Conservation (phyloP, 2,797 vertebrate species). For the Peromyscus melanophrys region DNA sequence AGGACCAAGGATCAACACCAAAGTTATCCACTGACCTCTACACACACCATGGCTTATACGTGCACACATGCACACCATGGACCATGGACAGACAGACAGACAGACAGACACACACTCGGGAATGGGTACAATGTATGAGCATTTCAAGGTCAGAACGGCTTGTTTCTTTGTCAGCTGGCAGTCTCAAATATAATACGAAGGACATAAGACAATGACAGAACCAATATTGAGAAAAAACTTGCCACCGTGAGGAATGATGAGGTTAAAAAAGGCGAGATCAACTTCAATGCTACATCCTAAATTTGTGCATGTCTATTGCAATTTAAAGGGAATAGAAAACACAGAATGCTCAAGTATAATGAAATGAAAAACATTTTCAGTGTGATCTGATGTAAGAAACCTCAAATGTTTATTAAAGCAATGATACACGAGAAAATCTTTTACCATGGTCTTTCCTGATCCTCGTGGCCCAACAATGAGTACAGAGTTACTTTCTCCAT, state of each 20-base stretch:
- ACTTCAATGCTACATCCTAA: background rate
- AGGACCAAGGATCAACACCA: background rate
- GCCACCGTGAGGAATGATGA: background rate
- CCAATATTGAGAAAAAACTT: background rate
- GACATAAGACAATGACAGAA: conserved; percentile 27
- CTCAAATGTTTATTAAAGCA: conserved; percentile 14
- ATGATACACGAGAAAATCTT: conserved; percentile 61
- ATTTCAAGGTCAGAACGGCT: background rate
- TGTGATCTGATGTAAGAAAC: conserved; percentile 36
- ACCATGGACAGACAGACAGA: background rate
- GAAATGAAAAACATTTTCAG: conserved; percentile 43
- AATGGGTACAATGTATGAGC: background rate
- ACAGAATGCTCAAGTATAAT: conserved; percentile 38
- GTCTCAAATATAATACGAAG: background rate
- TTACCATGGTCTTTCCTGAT: conserved; percentile 95
- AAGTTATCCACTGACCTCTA: background rate
- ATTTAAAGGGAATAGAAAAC: conserved; percentile 27
- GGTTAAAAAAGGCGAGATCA: background rate
- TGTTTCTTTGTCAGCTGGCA: conserved; percentile 2
- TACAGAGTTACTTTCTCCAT: conserved; percentile 98
- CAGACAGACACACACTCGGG: background rate
- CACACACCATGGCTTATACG: background rate
- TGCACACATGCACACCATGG: background rate
- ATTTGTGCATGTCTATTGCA: background rate
- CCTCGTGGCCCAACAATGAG: conserved; percentile 96